phyloP scores from a whole-genome alignment of 1,140 invertebrate species.

The Pararge aegeria region DNA sequence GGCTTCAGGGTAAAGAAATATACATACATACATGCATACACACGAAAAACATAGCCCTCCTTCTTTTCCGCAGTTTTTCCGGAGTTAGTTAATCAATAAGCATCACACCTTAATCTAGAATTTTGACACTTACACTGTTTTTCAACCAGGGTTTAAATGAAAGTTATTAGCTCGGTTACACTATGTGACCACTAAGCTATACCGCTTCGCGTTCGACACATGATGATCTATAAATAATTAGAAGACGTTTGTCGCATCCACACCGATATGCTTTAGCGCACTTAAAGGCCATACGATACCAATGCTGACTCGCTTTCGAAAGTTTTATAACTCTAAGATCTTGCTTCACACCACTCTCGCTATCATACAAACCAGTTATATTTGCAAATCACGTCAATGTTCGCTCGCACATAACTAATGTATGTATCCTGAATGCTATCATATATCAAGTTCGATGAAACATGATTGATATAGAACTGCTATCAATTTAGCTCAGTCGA shows the following conservation, averaged over 20 bases:
- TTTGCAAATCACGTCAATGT: constrained; percentile 29
- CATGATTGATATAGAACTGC: constrained; percentile 12
- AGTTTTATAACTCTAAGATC: constrained; percentile 39
- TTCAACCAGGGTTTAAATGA: no score
- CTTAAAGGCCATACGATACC: constrained; percentile 29
- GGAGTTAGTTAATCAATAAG: no score
- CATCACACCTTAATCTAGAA: no score
- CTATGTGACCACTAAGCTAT: no score
- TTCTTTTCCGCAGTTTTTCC: no score
- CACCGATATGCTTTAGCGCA: not conserved
- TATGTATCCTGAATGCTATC: constrained; percentile 18
- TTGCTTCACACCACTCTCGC: constrained; percentile 36
- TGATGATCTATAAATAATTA: no score
- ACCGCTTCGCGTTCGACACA: no score
- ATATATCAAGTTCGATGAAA: constrained; percentile 19
- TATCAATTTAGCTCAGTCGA: constrained; percentile 11
- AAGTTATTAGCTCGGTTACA: no score
- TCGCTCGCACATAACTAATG: constrained; percentile 20
- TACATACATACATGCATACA: no score
- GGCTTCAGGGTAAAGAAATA: no score
- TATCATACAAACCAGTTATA: constrained; percentile 38
- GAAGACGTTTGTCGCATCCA: not conserved
- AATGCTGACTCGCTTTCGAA: constrained; percentile 37
- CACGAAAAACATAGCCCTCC: no score
- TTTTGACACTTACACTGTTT: no score